Evolutionary conservation across 1,140 invertebrate genomes (phyloP).

Genomic region (Pomacea maculata): DNA sequence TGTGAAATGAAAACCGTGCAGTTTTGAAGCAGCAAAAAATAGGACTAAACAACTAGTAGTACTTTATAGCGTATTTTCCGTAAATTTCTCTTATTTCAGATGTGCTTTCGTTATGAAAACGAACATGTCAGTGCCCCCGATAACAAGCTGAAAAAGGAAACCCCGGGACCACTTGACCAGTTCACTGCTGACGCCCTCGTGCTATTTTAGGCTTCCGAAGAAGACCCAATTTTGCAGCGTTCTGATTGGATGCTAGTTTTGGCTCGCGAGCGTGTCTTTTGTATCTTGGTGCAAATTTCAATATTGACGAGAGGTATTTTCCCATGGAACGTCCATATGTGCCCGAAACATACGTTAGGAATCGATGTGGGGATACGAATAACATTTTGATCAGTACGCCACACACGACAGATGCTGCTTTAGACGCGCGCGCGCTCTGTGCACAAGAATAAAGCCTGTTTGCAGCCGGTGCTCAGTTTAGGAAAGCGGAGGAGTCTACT

Average conservation of each 20-base stretch:
- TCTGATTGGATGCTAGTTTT: constrained; percentile 15
- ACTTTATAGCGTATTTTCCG: neutral
- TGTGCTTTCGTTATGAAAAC: neutral
- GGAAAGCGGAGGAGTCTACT: constrained; percentile 13
- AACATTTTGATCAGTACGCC: neutral
- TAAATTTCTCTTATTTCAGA: neutral
- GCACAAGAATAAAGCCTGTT: too few relatives aligned
- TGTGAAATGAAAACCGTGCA: too few relatives aligned
- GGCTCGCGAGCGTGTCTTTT: constrained; percentile 18
- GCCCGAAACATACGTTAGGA: neutral
- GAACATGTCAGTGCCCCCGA: neutral
- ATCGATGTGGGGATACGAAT: neutral
- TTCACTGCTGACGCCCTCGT: neutral
- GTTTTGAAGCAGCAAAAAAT: neutral
- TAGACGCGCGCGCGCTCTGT: neutral
- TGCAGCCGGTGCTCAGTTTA: neutral
- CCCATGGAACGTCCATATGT: neutral
- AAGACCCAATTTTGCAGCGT: neutral
- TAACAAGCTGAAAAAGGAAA: neutral
- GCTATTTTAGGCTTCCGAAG: constrained; percentile 11
- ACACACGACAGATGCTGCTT: neutral
- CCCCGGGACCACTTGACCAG: neutral
- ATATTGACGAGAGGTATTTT: neutral
- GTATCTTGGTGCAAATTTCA: constrained; percentile 5
- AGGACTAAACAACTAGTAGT: neutral